phyloP scores from a whole-genome alignment of 2,888 invertebrate genomes.

The Cecidostiba fungosa region DNA sequence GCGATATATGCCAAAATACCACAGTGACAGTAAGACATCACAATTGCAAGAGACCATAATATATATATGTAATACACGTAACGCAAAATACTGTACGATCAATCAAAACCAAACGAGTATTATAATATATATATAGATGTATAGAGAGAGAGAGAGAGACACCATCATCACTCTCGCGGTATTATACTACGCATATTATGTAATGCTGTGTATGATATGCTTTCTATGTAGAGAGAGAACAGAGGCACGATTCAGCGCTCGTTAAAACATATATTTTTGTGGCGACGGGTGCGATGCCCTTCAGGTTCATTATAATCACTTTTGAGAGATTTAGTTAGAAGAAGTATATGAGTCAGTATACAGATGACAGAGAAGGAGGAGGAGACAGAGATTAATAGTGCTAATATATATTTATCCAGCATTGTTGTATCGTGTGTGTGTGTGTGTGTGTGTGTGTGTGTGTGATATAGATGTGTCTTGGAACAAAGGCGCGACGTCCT shows the following conservation, averaged over 20 bases:
- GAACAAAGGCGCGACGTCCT: neutral
- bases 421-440: neutral
- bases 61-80: neutral
- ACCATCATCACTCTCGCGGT: too few species aligned
- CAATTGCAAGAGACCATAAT: neutral
- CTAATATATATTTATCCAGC: neutral
- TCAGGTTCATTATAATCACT: neutral
- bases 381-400: conserved; percentile 2
- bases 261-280: neutral
- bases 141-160: too few species aligned
- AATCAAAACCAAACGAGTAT: neutral
- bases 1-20: neutral
- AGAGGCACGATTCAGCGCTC: neutral
- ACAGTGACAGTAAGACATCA: neutral
- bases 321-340: neutral
- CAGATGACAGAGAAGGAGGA: neutral
- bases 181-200: too few species aligned
- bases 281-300: neutral
- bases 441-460: neutral
- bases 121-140: neutral
- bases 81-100: neutral
- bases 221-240: neutral
- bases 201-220: neutral
- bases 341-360: too few species aligned
- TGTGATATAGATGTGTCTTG: neutral